Base-by-base conservation (phyloP, 2,888 invertebrate species). In the Campoplex nolae region DNA sequence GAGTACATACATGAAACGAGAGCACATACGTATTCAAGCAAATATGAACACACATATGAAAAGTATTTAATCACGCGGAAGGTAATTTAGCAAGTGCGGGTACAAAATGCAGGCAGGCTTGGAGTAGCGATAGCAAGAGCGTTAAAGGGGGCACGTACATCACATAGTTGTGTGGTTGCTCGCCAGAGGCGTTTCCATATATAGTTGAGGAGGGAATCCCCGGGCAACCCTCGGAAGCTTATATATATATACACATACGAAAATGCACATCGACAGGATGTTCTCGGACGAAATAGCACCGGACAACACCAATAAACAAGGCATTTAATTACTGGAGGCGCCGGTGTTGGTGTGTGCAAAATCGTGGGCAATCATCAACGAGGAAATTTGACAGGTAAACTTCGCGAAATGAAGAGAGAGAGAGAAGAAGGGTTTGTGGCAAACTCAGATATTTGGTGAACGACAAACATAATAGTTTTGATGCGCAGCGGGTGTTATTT, bases 151-250 rank as follows among this genome's bases (percentile, higher is more conserved):
- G 35, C 32, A 35, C n/a, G 35, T 45, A 32, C 32, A 65, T 65
- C 32, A 77, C 28, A 28, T 13, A 51, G 23, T 35, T 48, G 48
- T 51, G 51, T 51, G 65, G 51, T 8, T n/a, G n/a, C 23, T 58
- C 77, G 77, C 67, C 77, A 51, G 54, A 77, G 77, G 77, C 77
- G 65, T n/a, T 65, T 51, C 35, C 23, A 23, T 23, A 45, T 65
- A 65, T 62, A 65, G 76, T 13, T 18, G 32, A 45, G 77, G 32
- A 45, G 77, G 48, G 48, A 77, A 77, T 77, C 48, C 48, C 75
- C 58, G 75, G 48, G 48, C 65, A 4, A 32, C n/a, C 48, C n/a
- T 18, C 8, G 42, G 23, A 13, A 18, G 28, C 28, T 16, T 1
- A 13, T 11, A 13, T 13, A 13, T 13, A 2, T 2, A 45, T 13